phyloP scores from a whole-genome alignment of 2,113 vertebrate genomes.

The Elanus axillaris region DNA sequence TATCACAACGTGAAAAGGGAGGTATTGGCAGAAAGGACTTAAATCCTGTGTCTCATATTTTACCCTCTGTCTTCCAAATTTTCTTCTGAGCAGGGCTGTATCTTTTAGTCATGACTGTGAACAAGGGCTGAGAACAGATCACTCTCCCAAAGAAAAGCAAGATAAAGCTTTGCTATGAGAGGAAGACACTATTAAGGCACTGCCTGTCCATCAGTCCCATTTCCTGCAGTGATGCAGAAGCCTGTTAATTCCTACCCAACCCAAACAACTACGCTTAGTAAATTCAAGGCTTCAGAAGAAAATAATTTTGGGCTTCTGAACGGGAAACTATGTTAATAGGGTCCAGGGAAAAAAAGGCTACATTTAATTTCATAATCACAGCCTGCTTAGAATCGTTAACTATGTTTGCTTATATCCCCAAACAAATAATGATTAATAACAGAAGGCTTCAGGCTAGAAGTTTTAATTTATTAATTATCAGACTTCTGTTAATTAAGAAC shows the following conservation, averaged over 20 bases:
- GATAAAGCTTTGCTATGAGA: neutral
- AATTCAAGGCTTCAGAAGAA: neutral
- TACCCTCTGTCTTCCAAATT: neutral
- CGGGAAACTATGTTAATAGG: neutral
- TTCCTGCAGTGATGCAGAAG: neutral
- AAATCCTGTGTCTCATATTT: neutral
- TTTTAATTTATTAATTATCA: neutral
- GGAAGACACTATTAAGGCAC: neutral
- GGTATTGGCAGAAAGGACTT: neutral
- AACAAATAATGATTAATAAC: neutral
- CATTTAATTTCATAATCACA: slow-evolving; percentile 28
- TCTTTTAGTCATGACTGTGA: neutral
- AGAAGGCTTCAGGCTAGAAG: neutral
- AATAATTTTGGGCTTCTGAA: neutral
- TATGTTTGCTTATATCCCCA: neutral
- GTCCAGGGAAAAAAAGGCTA: neutral
- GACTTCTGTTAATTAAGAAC: neutral
- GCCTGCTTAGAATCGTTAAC: slow-evolving; percentile 17
- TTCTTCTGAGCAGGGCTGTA: neutral
- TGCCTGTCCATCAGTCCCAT: neutral
- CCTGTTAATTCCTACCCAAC: neutral
- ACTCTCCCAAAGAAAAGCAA: neutral
- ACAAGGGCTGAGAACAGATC: neutral
- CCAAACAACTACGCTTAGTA: neutral
- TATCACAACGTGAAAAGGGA: neutral